These are phyloP conservation scores for Nothocercus julius DNA, from an alignment of 2,113 vertebrate species.

Conservation along the genomic window DNA sequence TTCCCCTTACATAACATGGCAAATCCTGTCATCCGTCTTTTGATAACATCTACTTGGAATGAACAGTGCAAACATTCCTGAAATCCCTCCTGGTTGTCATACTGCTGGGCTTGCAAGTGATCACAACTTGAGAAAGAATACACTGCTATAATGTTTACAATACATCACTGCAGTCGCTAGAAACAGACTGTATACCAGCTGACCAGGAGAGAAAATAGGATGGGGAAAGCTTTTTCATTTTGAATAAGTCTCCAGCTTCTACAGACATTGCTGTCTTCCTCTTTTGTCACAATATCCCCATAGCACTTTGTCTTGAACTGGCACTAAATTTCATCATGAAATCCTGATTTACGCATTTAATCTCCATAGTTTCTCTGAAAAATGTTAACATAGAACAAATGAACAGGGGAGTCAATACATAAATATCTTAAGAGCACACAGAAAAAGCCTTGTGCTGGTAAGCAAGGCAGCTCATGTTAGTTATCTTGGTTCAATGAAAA, in stretches of 20 bases:
- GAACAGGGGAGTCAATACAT: neutral
- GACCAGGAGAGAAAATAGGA: neutral
- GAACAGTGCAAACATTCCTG: slow-evolving; percentile 53
- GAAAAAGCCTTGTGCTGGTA: neutral
- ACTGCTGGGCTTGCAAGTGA: neutral
- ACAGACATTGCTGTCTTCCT: neutral
- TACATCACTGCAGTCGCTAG: neutral
- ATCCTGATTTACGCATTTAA: neutral
- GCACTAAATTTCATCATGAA: neutral
- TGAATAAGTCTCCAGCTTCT: neutral
- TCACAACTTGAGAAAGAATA: neutral
- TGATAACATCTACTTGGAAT: slow-evolving; percentile 57
- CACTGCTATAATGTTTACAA: neutral
- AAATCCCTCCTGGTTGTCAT: slow-evolving; percentile 15
- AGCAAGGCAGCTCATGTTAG: neutral
- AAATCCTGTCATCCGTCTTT: slow-evolving; percentile 40
- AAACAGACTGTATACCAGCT: neutral
- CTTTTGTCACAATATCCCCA: neutral
- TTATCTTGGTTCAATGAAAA: neutral
- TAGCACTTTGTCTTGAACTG: rapidly evolving
- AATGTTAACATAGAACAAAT: neutral
- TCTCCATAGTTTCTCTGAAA: neutral
- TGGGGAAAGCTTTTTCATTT: neutral
- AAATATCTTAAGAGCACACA: neutral
- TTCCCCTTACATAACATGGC: neutral